Percentiles rank a stretch among this genome's conserved stretches.
These are phyloP conservation scores for Acanthiza pusilla DNA, from an alignment of 2,797 vertebrate species.

Conservation along the genomic window DNA sequence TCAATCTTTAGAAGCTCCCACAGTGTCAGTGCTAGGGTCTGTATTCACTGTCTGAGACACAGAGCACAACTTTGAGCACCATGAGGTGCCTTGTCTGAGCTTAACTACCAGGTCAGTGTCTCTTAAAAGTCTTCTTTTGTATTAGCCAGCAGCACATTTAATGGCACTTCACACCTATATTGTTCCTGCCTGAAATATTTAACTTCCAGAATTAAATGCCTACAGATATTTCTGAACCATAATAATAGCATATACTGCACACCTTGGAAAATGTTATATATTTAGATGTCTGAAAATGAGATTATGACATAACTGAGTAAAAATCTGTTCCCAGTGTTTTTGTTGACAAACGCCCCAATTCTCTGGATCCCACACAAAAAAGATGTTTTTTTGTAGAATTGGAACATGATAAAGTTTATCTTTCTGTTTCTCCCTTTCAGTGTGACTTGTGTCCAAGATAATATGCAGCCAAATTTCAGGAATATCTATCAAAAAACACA, in stretches of 20 bases:
- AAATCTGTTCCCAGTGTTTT: neutral
- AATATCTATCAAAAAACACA: neutral
- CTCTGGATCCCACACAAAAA: neutral
- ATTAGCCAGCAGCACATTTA: neutral
- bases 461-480: neutral
- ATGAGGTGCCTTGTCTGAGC: neutral
- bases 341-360: neutral
- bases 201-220: neutral
- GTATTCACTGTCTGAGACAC: neutral
- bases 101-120: neutral
- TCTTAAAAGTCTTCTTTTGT: neutral
- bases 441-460: neutral
- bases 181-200: neutral
- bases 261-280: neutral
- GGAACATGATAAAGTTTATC: neutral
- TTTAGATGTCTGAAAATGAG: neutral
- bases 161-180: neutral
- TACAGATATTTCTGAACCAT: neutral
- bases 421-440: neutral
- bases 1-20: neutral
- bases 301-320: neutral
- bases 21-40: neutral
- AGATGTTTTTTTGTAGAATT: neutral
- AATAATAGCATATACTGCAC: neutral
- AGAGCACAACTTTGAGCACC: neutral